These are phyloP conservation scores for Drosophila niveifrons DNA, from an alignment of 2,888 invertebrate genomes.

Conservation along the genomic window DNA sequence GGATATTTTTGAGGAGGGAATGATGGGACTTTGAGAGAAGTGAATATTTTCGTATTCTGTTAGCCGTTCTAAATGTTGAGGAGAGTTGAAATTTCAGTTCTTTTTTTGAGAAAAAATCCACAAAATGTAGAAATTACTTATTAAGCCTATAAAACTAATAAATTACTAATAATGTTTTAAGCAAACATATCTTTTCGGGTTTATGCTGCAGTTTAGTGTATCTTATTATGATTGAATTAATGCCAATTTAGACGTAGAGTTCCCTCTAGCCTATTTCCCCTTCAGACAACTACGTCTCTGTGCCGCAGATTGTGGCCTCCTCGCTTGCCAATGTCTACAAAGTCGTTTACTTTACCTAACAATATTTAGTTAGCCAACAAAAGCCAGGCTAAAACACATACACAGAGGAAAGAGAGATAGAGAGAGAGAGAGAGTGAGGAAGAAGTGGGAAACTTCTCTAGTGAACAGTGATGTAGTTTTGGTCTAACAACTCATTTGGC, in stretches of 20 bases:
- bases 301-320: slow-evolving; percentile 36
- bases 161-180: too few species aligned
- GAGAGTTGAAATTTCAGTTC: too few species aligned
- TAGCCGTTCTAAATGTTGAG: too few species aligned
- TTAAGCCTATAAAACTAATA: too few species aligned
- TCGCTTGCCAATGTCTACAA: slow-evolving; percentile 65
- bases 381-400: slow-evolving; percentile 48
- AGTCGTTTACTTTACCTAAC: slow-evolving; percentile 78
- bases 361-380: slow-evolving; percentile 80
- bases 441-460: slow-evolving; percentile 37
- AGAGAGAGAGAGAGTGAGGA: not conserved
- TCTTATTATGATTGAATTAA: slow-evolving; percentile 11
- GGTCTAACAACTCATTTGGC: slow-evolving; percentile 76
- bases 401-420: not conserved
- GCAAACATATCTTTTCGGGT: not conserved
- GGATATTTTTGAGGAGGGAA: too few species aligned
- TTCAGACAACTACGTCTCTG: slow-evolving; percentile 44
- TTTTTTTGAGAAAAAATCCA: too few species aligned
- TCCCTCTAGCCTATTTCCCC: not conserved
- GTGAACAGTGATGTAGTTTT: slow-evolving; percentile 43
- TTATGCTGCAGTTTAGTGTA: not conserved
- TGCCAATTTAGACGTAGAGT: slow-evolving; percentile 5
- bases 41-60: too few species aligned
- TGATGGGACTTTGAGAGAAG: too few species aligned
- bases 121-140: too few species aligned